Evolutionary conservation across 2,888 invertebrate genomes (phyloP).

Genomic region (Tetranychus truncatus): DNA sequence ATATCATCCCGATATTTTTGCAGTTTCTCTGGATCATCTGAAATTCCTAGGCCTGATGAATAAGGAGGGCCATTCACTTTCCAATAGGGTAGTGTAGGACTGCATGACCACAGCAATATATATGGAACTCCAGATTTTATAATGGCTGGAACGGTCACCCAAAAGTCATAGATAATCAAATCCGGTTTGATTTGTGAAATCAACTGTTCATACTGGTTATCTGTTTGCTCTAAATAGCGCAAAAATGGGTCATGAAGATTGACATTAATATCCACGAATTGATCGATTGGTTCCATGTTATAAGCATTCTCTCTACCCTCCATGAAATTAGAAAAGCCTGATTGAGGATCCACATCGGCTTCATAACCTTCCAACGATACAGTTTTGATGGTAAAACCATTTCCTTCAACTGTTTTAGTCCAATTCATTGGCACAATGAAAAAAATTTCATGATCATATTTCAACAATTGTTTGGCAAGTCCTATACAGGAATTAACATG

Average conservation of each 20-base stretch:
- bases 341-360: neutral
- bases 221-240: neutral
- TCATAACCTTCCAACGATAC: neutral
- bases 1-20: neutral
- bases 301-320: neutral
- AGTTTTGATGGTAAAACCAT: neutral
- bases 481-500: neutral
- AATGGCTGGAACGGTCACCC: neutral
- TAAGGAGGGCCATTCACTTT: neutral
- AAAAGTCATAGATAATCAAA: neutral
- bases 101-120: neutral
- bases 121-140: neutral
- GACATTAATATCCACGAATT: neutral
- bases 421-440: neutral
- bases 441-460: neutral
- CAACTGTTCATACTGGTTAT: neutral
- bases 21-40: neutral
- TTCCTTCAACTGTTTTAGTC: neutral
- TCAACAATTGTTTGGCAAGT: neutral
- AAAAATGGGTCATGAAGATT: neutral
- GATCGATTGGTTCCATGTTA: neutral
- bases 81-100: neutral
- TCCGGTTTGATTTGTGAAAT: neutral
- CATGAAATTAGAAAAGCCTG: neutral
- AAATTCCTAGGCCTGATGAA: neutral